These are phyloP conservation scores for Gymnocephalus cernua DNA, from an alignment of 2,113 vertebrate genomes.

Conservation along the genomic window DNA sequence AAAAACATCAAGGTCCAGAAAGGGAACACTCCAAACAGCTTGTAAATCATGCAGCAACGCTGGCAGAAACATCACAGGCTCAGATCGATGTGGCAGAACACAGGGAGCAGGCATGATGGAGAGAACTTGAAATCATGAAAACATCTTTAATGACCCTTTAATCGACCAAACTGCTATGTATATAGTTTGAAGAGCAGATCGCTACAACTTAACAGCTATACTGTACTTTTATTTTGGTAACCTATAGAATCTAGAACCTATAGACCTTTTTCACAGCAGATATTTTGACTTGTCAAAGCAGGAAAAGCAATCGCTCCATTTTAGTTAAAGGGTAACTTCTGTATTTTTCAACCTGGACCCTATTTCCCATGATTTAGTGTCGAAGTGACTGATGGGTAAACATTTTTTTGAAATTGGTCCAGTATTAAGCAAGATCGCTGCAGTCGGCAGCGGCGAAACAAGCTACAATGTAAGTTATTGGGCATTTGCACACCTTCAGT, in stretches of 20 bases:
- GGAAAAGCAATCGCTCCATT: neutral
- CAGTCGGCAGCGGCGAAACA: too few species aligned
- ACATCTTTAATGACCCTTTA: neutral
- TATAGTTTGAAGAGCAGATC: neutral
- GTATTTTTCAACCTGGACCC: too few species aligned
- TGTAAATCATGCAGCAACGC: conserved; percentile 46
- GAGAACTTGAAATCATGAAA: neutral
- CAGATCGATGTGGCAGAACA: conserved; percentile 1
- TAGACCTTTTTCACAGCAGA: neutral
- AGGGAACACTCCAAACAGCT: conserved; percentile 24
- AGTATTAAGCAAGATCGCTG: too few species aligned
- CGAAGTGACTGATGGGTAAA: too few species aligned
- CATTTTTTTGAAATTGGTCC: too few species aligned
- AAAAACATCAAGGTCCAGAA: conserved; percentile 45
- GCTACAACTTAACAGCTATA: neutral
- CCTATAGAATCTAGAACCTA: too few species aligned
- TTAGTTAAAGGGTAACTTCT: too few species aligned
- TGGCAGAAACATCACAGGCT: conserved; percentile 2
- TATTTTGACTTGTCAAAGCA: neutral
- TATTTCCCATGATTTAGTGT: too few species aligned
- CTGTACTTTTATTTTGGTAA: neutral
- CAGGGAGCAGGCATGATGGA: neutral
- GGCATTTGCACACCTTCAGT: too few species aligned
- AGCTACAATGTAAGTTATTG: too few species aligned
- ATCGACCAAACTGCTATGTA: neutral